phyloP scores from a whole-genome alignment of 1,140 invertebrate species.

The Piezodorus guildinii region DNA sequence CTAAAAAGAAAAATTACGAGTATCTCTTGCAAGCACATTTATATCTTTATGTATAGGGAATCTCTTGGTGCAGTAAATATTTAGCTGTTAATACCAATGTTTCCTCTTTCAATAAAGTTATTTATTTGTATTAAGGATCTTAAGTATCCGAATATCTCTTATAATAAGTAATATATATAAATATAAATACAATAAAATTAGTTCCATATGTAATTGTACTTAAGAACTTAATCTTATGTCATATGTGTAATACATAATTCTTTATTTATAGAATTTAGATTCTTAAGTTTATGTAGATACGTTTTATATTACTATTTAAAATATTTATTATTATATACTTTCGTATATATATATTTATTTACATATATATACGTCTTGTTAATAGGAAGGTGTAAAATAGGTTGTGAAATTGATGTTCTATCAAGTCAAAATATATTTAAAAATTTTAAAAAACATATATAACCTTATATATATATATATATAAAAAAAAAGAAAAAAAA shows the following conservation, averaged over 20 bases:
- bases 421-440: neutral
- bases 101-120: conserved; percentile 2
- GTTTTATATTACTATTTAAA: conserved; percentile 10
- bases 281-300: conserved; percentile 15
- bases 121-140: conserved; percentile 1
- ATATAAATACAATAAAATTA: conserved; percentile 6
- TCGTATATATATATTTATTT: neutral
- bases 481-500: conserved; percentile 1
- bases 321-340: conserved; percentile 3
- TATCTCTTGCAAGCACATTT: conserved; percentile 4
- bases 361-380: neutral
- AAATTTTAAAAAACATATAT: conserved; percentile 1
- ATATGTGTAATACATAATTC: neutral
- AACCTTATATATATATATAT: too few relatives aligned
- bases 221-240: conserved; percentile 9
- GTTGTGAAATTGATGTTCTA: conserved; percentile 11
- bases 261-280: conserved; percentile 13
- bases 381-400: conserved; percentile 12
- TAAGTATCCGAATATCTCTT: too few relatives aligned
- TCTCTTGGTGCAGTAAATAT: conserved; percentile 3
- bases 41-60: neutral
- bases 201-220: conserved; percentile 12
- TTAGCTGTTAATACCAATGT: conserved; percentile 6
- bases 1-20: neutral
- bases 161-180: neutral